Evolutionary conservation across 2,113 vertebrate genomes (phyloP).

Genomic region (Bos indicus): DNA sequence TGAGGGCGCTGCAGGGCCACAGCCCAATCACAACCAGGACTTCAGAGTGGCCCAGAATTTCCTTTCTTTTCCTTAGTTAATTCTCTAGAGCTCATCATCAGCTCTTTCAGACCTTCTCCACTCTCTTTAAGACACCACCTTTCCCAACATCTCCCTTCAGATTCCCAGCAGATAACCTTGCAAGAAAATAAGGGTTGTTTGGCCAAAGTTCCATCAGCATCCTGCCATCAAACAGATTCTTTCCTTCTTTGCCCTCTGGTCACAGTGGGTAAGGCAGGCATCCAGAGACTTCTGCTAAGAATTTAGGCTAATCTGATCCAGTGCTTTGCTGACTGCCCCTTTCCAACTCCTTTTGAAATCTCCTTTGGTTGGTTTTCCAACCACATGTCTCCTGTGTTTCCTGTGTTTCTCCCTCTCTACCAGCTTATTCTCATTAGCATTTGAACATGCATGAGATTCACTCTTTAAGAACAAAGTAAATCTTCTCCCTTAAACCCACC

Average conservation of each 20-base stretch:
- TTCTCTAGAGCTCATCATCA: neutral
- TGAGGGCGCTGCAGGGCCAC: neutral
- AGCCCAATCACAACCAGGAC: neutral
- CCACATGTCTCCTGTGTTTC: neutral
- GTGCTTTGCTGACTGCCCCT: neutral
- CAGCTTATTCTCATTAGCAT: constrained; percentile 15
- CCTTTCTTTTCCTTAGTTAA: neutral
- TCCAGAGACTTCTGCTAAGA: neutral
- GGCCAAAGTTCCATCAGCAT: neutral
- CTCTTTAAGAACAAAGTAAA: neutral
- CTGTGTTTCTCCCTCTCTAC: neutral
- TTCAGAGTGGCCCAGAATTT: neutral
- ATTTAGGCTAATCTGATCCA: neutral
- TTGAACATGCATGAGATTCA: neutral
- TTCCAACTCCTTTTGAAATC: neutral
- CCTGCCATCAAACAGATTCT: neutral
- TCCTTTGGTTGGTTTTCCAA: neutral
- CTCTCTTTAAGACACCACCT: neutral
- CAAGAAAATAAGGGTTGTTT: neutral
- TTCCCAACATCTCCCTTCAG: neutral
- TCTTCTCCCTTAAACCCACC: neutral
- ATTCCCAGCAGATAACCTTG: neutral
- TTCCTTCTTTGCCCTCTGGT: neutral
- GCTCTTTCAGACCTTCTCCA: neutral
- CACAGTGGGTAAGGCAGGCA: neutral